These are phyloP conservation scores for Semnornis frantzii DNA, from an alignment of 2,113 vertebrate species.

Conservation along the genomic window DNA sequence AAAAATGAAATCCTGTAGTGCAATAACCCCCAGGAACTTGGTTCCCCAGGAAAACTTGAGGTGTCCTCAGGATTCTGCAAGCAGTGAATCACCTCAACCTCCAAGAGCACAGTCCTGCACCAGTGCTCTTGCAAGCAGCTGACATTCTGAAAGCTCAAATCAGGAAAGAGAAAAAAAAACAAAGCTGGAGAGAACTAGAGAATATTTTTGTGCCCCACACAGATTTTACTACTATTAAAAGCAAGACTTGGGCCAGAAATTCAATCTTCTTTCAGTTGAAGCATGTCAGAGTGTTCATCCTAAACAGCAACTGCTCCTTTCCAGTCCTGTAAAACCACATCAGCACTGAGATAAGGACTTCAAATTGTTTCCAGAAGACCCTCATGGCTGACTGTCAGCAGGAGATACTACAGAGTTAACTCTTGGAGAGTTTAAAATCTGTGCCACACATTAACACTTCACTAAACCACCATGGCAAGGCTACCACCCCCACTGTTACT, in stretches of 20 bases:
- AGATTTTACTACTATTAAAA: neutral
- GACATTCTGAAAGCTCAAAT: neutral
- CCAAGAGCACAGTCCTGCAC: neutral
- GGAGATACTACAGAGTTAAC: neutral
- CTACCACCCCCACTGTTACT: neutral
- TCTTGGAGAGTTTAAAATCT: neutral
- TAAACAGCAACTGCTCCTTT: neutral
- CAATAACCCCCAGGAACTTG: neutral
- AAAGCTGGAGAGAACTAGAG: neutral
- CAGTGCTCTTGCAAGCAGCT: neutral
- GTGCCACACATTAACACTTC: neutral
- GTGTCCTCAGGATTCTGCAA: neutral
- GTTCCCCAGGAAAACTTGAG: neutral
- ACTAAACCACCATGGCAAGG: neutral
- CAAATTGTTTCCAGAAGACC: neutral
- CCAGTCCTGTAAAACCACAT: neutral
- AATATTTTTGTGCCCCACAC: neutral
- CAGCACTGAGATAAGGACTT: neutral
- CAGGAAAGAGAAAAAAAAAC: too few relatives aligned
- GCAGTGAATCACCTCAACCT: neutral
- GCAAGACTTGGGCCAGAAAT: neutral
- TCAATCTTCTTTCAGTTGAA: neutral
- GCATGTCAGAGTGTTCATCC: neutral
- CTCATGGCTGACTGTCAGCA: neutral
- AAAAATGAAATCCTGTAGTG: neutral